These are phyloP conservation scores for Corapipo altera DNA, from an alignment of 2,113 vertebrate genomes.

Conservation along the genomic window DNA sequence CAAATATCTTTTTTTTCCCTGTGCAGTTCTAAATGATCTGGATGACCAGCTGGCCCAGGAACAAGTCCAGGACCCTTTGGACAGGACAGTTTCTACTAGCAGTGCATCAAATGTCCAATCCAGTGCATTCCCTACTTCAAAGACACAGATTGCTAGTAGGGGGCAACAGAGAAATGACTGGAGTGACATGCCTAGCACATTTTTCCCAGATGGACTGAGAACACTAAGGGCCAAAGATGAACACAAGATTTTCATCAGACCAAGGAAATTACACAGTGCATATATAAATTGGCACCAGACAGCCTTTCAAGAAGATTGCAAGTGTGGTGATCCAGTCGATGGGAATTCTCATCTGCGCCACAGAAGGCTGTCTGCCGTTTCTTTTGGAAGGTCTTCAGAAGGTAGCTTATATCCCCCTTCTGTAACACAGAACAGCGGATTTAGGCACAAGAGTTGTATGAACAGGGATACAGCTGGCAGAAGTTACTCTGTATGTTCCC, in stretches of 20 bases:
- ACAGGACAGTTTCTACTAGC: background rate
- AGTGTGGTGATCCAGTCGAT: background rate
- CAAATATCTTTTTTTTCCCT: background rate
- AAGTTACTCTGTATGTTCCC: slow-evolving; percentile 68
- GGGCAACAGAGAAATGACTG: slow-evolving; percentile 42
- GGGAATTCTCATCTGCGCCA: slow-evolving; percentile 42
- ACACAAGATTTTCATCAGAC: slow-evolving; percentile 71
- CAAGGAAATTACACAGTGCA: slow-evolving; percentile 72
- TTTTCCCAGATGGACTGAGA: slow-evolving; percentile 70
- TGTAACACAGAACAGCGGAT: slow-evolving; percentile 26
- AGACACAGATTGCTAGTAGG: background rate
- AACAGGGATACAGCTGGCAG: slow-evolving; percentile 61
- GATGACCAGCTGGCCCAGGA: slow-evolving; percentile 78
- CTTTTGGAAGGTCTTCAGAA: slow-evolving; percentile 64
- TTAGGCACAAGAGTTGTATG: slow-evolving; percentile 41
- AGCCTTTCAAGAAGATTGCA: slow-evolving; percentile 41
- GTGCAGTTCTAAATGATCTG: slow-evolving; percentile 78
- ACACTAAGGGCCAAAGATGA: slow-evolving; percentile 71
- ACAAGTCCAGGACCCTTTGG: slow-evolving; percentile 46
- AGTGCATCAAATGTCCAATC: background rate
- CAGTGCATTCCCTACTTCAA: background rate
- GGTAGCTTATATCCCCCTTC: slow-evolving; percentile 70
- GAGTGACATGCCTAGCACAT: slow-evolving; percentile 48
- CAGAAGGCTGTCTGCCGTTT: slow-evolving; percentile 9
- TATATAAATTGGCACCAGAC: slow-evolving; percentile 66